Base-by-base conservation (phyloP, 2,888 invertebrate genomes). In the Calameuta idolon region DNA sequence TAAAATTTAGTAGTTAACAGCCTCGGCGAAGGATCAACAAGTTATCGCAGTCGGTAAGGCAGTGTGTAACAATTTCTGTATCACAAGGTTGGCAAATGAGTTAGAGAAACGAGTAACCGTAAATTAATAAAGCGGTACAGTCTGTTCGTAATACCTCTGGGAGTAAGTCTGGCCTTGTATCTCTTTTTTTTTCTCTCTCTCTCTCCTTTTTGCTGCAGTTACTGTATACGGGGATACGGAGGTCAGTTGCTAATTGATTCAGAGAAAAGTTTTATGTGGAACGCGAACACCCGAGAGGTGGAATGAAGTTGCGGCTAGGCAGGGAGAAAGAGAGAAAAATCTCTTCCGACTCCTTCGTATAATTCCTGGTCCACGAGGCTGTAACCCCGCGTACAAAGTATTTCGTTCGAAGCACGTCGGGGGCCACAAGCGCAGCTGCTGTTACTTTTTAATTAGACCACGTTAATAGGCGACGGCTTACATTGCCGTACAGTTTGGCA, bases 391-490 rank as follows among this genome's bases (percentile, higher is more conserved):
- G 79, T 75, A 76, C 74, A 80, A 83, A 82, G 79, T 77, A 81
- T 80, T 81, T 82, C 81, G 76, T 75, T 81, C 74, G 80, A 80
- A 78, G 80, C 81, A 78, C 75, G 81, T 80, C 76, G 79, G 78
- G 78, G 82, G 81, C 77, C 77, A 82, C 81, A 79, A 80, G 80
- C 82, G 78, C 82, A 81, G 4, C 23, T 80, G 80, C 80, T 84
- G 79, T 79, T 78, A 80, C 75, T 81, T 83, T 82, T 84, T 83
- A 84, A 82, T 83, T 84, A 83, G 78, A 76, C 79, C 75, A 76
- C 81, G 79, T 79, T 82, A 79, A 82, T 81, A 82, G 81, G 81
- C 79, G 77, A 74, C 80, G 75, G 76, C 78, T 34, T 74, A 35
- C 15, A 55, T 55, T 55, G 23, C 23, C 15, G 23, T 55, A 9